Percentiles rank a stretch among this genome's conserved stretches.
These are phyloP conservation scores for Rhombomys opimus DNA, from an alignment of 2,113 vertebrate species.

Conservation along the genomic window DNA sequence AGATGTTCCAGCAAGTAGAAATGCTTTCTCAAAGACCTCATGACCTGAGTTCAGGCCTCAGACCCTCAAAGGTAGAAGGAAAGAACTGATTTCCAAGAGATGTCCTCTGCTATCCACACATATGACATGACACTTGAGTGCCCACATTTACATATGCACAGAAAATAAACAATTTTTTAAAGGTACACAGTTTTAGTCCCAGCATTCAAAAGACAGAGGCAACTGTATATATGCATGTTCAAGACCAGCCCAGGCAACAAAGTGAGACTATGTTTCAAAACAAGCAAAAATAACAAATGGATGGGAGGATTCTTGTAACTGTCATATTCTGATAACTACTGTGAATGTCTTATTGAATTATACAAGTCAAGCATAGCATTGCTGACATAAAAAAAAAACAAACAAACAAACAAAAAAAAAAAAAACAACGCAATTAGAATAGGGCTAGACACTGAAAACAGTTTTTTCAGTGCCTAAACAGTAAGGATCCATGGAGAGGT, in stretches of 20 bases:
- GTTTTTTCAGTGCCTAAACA: not conserved
- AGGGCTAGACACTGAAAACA: constrained; percentile 19
- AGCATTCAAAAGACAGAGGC: not conserved
- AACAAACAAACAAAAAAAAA: constrained; percentile 41
- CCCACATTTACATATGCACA: not conserved
- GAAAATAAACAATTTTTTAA: not conserved
- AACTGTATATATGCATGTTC: not conserved
- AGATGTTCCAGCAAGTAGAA: not conserved
- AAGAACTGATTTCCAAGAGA: not conserved
- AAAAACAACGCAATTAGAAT: not conserved
- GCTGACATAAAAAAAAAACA: constrained; percentile 52
- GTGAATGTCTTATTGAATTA: not conserved
- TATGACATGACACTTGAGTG: not conserved
- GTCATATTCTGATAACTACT: constrained; percentile 9
- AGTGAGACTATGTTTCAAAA: not conserved
- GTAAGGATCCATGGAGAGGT: not conserved
- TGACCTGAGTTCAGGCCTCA: not conserved
- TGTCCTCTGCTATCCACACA: not conserved
- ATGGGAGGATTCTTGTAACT: constrained; percentile 28
- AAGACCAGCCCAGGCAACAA: not conserved
- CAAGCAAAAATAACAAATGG: not conserved
- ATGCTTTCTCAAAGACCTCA: not conserved
- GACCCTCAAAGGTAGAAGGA: not conserved
- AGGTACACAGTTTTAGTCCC: not conserved
- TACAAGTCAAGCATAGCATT: constrained; percentile 20